These are phyloP conservation scores for Tangara arthus DNA, from an alignment of 2,797 vertebrate species.

Conservation along the genomic window DNA sequence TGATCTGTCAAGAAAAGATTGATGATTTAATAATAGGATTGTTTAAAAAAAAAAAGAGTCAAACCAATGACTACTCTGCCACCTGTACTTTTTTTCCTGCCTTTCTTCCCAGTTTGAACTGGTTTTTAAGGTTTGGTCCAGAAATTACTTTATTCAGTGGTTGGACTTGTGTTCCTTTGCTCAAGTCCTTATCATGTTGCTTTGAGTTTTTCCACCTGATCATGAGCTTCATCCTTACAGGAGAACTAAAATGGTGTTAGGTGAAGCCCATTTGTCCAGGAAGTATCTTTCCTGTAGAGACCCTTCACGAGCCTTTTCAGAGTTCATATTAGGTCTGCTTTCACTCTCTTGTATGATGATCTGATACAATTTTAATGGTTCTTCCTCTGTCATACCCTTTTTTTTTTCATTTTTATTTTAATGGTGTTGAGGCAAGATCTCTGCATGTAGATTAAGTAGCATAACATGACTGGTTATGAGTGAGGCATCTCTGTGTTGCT, in stretches of 20 bases:
- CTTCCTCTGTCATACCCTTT: background rate
- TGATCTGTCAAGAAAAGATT: background rate
- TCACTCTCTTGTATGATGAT: background rate
- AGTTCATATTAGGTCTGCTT: background rate
- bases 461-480: background rate
- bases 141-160: background rate
- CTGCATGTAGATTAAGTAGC: background rate
- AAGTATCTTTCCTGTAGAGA: background rate
- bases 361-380: background rate
- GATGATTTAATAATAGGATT: background rate
- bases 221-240: background rate
- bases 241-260: background rate
- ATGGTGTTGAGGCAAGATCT: background rate
- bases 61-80: background rate
- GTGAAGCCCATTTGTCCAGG: background rate
- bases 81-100: background rate
- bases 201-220: background rate
- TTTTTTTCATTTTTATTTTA: background rate
- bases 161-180: background rate
- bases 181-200: background rate
- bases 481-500: background rate
- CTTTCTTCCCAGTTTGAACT: background rate
- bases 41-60: background rate
- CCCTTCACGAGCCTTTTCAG: background rate
- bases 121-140: background rate